Evolutionary conservation across 37 sponge, comb jelly and placozoan species (phyloP).

Genomic region (Cliona cf. orientalis): DNA sequence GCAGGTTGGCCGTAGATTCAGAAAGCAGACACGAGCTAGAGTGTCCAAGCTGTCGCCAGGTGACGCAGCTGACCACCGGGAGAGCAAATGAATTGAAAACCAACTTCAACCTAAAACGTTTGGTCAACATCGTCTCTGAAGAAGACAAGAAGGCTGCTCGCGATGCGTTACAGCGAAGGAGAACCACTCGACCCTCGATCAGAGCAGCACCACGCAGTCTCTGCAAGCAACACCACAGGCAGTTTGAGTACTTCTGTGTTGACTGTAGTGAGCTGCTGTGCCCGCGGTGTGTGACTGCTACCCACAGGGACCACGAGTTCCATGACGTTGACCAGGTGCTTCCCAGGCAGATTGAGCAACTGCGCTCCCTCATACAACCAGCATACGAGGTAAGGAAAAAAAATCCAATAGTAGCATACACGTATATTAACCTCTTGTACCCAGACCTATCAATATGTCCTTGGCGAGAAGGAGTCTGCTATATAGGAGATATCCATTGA

Average conservation of each 20-base stretch:
- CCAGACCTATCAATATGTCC: too few relatives aligned
- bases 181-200: not conserved
- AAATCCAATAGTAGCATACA: too few relatives aligned
- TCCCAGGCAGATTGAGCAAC: not conserved
- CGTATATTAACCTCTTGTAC: too few relatives aligned
- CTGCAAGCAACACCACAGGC: constrained; percentile 24
- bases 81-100: constrained; percentile 16
- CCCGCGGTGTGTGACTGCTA: constrained; percentile 9
- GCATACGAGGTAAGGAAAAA: constrained; percentile 35
- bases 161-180: not conserved
- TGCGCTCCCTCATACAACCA: constrained; percentile 30
- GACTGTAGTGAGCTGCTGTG: constrained; percentile 46
- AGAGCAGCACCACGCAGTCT: not conserved
- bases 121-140: constrained; percentile 28
- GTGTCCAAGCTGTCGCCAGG: constrained; percentile 46
- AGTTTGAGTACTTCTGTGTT: constrained; percentile 26
- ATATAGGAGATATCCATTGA: too few relatives aligned
- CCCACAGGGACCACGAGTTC: constrained; percentile 9
- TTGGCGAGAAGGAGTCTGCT: too few relatives aligned
- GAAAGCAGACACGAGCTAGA: not conserved
- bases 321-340: constrained; percentile 11
- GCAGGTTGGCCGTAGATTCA: not conserved
- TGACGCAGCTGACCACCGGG: constrained; percentile 11
- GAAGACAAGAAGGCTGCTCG: constrained; percentile 17
- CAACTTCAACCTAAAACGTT: constrained; percentile 28